phyloP scores from a whole-genome alignment of 2,113 vertebrate genomes.

The Perca schrenkii region DNA sequence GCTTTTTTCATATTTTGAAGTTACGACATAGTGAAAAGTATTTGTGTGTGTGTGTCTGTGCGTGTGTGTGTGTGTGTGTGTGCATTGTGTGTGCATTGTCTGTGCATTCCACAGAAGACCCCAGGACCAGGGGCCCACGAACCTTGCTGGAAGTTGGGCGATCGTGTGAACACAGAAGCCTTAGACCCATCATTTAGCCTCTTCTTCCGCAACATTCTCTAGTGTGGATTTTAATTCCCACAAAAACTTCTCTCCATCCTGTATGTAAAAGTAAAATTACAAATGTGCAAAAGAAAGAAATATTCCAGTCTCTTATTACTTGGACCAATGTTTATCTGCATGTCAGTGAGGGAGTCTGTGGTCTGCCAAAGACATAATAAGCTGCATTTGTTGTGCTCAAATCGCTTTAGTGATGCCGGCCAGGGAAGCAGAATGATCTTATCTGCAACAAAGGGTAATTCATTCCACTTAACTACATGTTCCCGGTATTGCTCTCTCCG shows the following conservation, averaged over 20 bases:
- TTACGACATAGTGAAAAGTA: not conserved
- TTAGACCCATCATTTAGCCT: conserved; percentile 72
- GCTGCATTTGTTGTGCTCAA: conserved; percentile 55
- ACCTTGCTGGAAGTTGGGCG: conserved; percentile 71
- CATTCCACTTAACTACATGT: conserved; percentile 76
- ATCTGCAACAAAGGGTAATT: conserved; percentile 79
- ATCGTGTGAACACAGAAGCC: conserved; percentile 53
- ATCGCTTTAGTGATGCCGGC: conserved; percentile 61
- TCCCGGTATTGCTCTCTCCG: conserved; percentile 60
- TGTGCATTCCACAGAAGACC: conserved; percentile 76
- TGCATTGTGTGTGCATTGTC: not conserved
- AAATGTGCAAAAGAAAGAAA: not conserved
- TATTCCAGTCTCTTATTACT: conserved; percentile 39
- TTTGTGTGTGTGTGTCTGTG: not conserved
- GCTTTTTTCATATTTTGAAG: not conserved
- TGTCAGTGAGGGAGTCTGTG: conserved; percentile 42
- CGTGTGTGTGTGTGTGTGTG: not conserved
- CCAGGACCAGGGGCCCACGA: conserved; percentile 82
- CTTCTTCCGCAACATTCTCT: conserved; percentile 80
- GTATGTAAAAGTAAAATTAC: conserved; percentile 21
- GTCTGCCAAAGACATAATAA: conserved; percentile 58
- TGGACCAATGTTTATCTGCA: conserved; percentile 40
- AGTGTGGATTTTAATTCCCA: conserved; percentile 48
- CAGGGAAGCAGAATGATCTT: conserved; percentile 74
- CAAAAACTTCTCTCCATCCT: not conserved